phyloP scores from a whole-genome alignment of 30 jellyfish, hydroid and myxozoan species.

The Nemopilema nomurai region DNA sequence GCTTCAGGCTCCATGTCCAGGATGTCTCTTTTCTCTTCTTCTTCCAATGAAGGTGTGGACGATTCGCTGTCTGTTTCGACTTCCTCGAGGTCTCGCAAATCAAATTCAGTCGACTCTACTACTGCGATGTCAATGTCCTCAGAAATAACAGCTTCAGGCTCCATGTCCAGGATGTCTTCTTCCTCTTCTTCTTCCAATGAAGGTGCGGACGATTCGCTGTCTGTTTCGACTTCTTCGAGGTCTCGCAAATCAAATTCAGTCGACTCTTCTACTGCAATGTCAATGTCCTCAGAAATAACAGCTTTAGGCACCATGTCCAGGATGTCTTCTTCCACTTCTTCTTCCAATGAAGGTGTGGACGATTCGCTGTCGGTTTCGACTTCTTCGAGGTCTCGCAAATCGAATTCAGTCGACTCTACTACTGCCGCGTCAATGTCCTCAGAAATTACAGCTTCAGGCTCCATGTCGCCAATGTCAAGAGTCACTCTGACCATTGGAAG shows the following conservation, averaged over 20 bases:
- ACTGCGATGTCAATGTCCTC: slow-evolving; percentile 1
- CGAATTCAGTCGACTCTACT: slow-evolving; percentile 5
- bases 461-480: neutral
- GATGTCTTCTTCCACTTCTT: neutral
- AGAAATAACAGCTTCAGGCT: neutral
- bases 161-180: too few relatives aligned
- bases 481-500: slow-evolving; percentile 13
- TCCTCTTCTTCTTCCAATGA: too few relatives aligned
- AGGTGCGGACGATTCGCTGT: too few relatives aligned
- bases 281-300: neutral
- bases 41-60: too few relatives aligned
- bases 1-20: too few relatives aligned
- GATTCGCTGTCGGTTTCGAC: neutral
- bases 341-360: neutral
- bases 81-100: neutral
- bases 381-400: neutral
- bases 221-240: neutral
- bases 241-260: neutral
- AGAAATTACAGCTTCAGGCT: slow-evolving; percentile 4
- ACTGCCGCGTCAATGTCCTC: slow-evolving; percentile 19
- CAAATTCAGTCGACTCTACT: slow-evolving; percentile 15
- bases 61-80: slow-evolving; percentile 1
- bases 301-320: neutral
- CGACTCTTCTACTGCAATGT: slow-evolving; percentile 12
- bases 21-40: too few relatives aligned